Base-by-base conservation (phyloP, 2,113 vertebrate genomes). In the Nerophis lumbriciformis region DNA sequence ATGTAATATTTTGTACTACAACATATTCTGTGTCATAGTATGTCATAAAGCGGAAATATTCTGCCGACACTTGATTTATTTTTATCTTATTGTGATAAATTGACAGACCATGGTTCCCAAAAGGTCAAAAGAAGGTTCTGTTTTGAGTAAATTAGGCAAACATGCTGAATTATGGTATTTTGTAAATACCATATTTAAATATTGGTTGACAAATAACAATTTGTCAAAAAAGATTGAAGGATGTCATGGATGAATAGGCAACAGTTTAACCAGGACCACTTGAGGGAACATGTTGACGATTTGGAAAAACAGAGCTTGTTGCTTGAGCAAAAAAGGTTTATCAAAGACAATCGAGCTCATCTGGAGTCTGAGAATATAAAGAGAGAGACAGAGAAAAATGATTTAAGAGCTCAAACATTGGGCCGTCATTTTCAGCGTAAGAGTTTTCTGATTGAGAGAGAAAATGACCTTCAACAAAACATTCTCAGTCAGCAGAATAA, bases 401-500 rank as follows among this genome's bases (percentile, higher is more conserved):
- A 57, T 39, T 21, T 21, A 1, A 37, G 14, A 16, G 55, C 55
- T 11, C 38, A 57, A 57, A 21, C 37, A 6, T 13, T 44, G 55
- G 55, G 16, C 42, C n/a, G n/a, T 13, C 42, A 45, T 45, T 16
- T 57, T 45, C 55, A 19, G 12, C 45, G 13, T 44, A 19, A 11
- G 11, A 21, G n/a, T 57, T 57, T 57, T 16, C 44, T 21, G 55
- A 11, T 3, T n/a, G n/a, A 57, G 38, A 44, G n/a, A 7, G 16
- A 16, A 44, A 57, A 57, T 12, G 38, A 57, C 44, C 39, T 44
- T 21, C 38, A 12, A 6, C 55, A 57, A 44, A 57, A 16, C 14
- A 57, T 57, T 44, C 55, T 44, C 54, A 57, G 38, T 57, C 38
- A 57, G 55, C 55, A 57, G 55, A 57, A 44, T 21, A 42, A 57